phyloP scores from a whole-genome alignment of 2,888 invertebrate genomes.

The Plebejus argus region DNA sequence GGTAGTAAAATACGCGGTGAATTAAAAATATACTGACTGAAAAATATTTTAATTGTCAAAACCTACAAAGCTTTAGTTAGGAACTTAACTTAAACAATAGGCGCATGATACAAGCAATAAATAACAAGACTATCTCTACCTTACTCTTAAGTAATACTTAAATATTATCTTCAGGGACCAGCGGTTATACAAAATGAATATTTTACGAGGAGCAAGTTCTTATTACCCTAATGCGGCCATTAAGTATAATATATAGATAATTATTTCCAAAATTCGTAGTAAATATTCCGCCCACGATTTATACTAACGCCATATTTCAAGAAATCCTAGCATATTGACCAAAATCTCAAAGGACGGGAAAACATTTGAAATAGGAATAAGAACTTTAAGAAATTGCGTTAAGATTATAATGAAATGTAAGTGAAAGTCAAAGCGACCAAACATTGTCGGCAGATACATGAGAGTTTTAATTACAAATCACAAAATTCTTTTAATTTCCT shows the following conservation, averaged over 20 bases:
- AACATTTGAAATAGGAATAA: not conserved
- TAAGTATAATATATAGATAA: conserved; percentile 72
- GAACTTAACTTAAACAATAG: not conserved
- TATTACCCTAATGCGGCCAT: conserved; percentile 72
- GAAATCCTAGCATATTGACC: conserved; percentile 3
- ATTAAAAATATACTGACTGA: too few relatives aligned
- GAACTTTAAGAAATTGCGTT: not conserved
- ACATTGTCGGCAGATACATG: not conserved
- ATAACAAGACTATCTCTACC: not conserved
- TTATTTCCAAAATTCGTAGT: conserved; percentile 60
- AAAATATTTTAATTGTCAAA: too few relatives aligned
- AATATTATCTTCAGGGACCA: conserved; percentile 23
- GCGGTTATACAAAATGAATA: conserved; percentile 50
- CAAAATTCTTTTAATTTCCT: too few relatives aligned
- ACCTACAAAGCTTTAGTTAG: too few relatives aligned
- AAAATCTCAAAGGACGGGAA: not conserved
- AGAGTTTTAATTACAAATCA: not conserved
- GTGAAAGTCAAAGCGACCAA: not conserved
- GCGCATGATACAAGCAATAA: not conserved
- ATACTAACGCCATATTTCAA: conserved; percentile 32
- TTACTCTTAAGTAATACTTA: not conserved
- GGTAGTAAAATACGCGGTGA: too few relatives aligned
- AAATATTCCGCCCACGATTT: conserved; percentile 54
- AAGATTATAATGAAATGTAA: not conserved
- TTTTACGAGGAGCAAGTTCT: conserved; percentile 57